Conservation (phyloP, 2,113 vertebrate genomes). For the Eulacestoma nigropectus region DNA sequence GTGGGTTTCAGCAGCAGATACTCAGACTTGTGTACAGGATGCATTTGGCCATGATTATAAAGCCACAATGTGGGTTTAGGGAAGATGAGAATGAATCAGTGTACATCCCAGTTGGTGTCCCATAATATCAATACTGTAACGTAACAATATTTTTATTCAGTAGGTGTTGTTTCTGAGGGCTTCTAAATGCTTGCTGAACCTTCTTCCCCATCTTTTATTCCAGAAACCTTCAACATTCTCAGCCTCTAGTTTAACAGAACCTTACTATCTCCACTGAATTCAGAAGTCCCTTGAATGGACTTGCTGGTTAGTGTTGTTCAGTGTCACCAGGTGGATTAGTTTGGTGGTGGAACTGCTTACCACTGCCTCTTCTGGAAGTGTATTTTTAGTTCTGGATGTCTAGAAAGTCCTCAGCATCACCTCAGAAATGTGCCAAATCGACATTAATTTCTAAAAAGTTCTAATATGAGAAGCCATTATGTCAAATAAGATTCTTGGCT, state of each 20-base stretch:
- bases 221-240: neutral
- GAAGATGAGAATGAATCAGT: neutral
- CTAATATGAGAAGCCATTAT: neutral
- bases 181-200: neutral
- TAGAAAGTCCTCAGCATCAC: neutral
- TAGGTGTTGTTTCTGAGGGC: neutral
- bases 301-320: neutral
- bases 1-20: neutral
- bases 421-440: neutral
- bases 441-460: neutral
- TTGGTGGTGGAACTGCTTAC: neutral
- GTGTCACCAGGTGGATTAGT: neutral
- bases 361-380: neutral
- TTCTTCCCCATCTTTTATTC: neutral
- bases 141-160: neutral
- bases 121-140: neutral
- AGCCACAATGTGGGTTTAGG: neutral
- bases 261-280: neutral
- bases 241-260: neutral
- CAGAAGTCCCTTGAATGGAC: neutral
- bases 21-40: neutral
- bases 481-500: slow-evolving; percentile 11
- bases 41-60: neutral
- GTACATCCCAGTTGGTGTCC: neutral
- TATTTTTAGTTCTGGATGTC: neutral